Base-by-base conservation (phyloP, 1,140 invertebrate genomes). In the Drosophila repletoides region DNA sequence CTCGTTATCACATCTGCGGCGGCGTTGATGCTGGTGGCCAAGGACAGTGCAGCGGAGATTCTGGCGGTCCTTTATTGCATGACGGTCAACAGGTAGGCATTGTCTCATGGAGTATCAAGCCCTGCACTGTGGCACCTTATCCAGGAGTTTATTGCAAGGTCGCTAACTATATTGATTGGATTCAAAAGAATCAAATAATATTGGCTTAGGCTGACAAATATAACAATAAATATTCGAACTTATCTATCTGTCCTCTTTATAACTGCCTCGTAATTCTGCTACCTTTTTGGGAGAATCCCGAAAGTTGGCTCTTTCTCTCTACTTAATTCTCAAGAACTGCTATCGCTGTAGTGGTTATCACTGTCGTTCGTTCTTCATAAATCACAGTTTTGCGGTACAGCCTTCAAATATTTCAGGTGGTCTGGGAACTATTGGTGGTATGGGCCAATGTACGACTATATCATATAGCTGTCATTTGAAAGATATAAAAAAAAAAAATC, bases 121-220 rank as follows among this genome's bases (percentile, higher is more conserved):
- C 90, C 1, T 92, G 92, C 63, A 88, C 91, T 0, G 68, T 79
- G 19, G 68, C 86, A 0, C 90, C 83, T 1, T 89, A 88, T 52
- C 91, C 91, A 1, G 91, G 91, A 9, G 91, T 92, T 7, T 92
- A 90, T 60, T 90, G 92, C 9, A 91, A 90, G 64, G 91, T 93
- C 0, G 58, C 89, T 1, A 67, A 74, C 51, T 92, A 91, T 60
- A 7, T 90, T 10, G 76, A 88, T 33, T 92, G 91, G 92, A 92
- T 92, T 48, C 67, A 53, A 9, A 58, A 22, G 12, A 80, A 36
- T 26, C 75, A 72, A 48, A 73, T 86, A 7, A 86, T 72, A 43
- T 43, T 86, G 67, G 80, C 80, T 2, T 80, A 84, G 58, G 26
- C 24, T 15, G 26, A n/a, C 6, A 21, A 36, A 24, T 41, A 31